Conservation (phyloP, 2,113 vertebrate genomes). For the human (Homo sapiens) region DNA sequence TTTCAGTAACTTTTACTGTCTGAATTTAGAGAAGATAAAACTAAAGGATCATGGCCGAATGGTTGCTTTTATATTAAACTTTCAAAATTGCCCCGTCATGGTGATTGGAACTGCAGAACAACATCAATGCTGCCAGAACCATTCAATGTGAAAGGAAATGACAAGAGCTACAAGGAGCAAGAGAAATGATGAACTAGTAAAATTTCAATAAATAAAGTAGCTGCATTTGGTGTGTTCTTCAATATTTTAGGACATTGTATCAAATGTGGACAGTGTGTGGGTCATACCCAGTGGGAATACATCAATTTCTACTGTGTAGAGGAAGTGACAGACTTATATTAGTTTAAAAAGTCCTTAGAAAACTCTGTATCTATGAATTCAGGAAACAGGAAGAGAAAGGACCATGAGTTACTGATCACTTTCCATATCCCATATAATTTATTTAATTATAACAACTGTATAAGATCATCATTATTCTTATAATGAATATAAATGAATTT, state of each 20-base stretch:
- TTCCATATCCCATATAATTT: not conserved
- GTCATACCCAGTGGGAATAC: not conserved
- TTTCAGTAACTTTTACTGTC: slow-evolving; percentile 25
- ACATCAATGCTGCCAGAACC: slow-evolving; percentile 22
- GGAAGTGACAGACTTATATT: not conserved
- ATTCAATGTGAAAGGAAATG: slow-evolving; percentile 46
- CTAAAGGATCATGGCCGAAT: slow-evolving; percentile 24
- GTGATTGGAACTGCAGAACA: slow-evolving; percentile 15
- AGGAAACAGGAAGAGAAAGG: not conserved
- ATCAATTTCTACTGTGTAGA: not conserved
- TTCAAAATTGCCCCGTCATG: slow-evolving; percentile 46
- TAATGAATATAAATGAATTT: slow-evolving; percentile 10
- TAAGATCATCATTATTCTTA: not conserved
- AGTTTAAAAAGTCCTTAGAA: slow-evolving; percentile 14
- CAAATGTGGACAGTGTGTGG: not conserved
- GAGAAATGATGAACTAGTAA: not conserved
- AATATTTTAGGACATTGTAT: not conserved
- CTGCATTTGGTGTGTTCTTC: not conserved
- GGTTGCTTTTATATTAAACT: slow-evolving; percentile 52
- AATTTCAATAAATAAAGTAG: slow-evolving; percentile 38
- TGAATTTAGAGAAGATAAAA: slow-evolving; percentile 41
- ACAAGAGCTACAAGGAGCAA: not conserved
- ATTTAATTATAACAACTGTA: not conserved
- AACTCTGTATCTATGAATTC: not conserved
- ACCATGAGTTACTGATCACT: not conserved